Base-by-base conservation (phyloP, 35 echinoderm and acorn worm species). In the Stichopus chloronotus region DNA sequence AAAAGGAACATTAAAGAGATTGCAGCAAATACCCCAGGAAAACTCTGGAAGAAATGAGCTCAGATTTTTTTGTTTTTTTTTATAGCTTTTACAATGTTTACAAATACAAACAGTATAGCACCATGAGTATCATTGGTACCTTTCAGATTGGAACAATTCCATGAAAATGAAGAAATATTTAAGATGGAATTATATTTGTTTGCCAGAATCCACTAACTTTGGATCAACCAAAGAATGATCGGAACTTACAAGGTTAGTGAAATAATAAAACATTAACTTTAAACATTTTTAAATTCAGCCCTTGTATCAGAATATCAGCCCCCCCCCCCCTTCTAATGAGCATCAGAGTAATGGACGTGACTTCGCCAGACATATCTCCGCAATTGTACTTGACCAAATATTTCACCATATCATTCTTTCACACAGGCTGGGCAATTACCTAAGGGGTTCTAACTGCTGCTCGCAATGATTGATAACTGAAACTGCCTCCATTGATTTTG, bases 121-220 rank as follows among this genome's bases (percentile, higher is more conserved):
- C 82, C 82, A 58, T 85, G 52, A 21, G 54, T 58, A 20, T 85
- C 82, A 85, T 85, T 85, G 55, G 82, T 85, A 58, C 82, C 82
- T 58, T 85, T 85, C 14, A 85, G 9, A 85, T 85, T 85, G 52
- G 13, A 58, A 59, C 5, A 58, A 54, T 74, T 72, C 20, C 5
- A 74, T 74, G 7, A 43, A 43, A 74, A 74, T 74, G 69, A 19
- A 20, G 22, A 14, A 74, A 6, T 65, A 65, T 65, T 65, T 43
- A 43, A 65, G 11, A 65, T 65, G 61, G 61, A 65, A 65, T 14
- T 65, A 65, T 11, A 65, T 65, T 11, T 65, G 61, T 65, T 65
- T 65, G 11, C 30, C 30, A 43, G 30, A 43, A 43, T 43, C 30
- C 30, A 43, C 30, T 43, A 43, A 43, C 61, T 65, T 65, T 65